Evolutionary conservation across 2,797 vertebrate genomes (phyloP).

Genomic region (Muraenolepis orangiensis): DNA sequence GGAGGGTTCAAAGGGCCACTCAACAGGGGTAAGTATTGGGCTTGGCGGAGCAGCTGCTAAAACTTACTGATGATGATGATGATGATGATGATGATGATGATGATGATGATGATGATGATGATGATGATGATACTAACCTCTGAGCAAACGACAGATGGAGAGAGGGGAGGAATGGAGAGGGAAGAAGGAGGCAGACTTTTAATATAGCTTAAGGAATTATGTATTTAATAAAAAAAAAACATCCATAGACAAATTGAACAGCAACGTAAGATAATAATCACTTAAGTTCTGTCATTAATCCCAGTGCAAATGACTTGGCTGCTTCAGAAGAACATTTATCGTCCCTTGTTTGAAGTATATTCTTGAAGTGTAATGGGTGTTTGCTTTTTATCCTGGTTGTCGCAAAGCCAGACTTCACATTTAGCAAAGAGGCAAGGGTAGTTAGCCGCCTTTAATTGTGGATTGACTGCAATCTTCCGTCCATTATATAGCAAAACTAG

Average conservation of each 20-base stretch:
- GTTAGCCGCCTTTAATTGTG: constrained; percentile 6
- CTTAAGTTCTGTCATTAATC: not conserved
- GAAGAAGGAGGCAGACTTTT: not conserved
- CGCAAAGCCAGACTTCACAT: not conserved
- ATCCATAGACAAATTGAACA: not conserved
- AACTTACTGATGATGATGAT: not conserved
- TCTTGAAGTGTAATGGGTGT: not conserved
- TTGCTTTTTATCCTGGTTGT: not conserved
- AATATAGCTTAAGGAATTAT: not conserved
- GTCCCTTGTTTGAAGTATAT: not conserved
- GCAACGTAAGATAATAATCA: not conserved
- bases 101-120: too few species aligned
- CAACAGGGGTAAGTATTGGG: not conserved
- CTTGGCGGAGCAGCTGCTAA: not conserved
- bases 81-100: too few species aligned
- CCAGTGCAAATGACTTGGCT: not conserved
- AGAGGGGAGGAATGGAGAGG: not conserved
- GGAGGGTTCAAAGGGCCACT: not conserved
- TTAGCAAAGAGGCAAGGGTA: not conserved
- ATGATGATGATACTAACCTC: not conserved
- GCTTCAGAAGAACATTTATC: not conserved
- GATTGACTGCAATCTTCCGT: constrained; percentile 22
- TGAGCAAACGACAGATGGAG: constrained; percentile 2
- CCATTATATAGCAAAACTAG: constrained; percentile 7
- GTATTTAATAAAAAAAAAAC: not conserved